Evolutionary conservation across 2,888 invertebrate genomes (phyloP).

Genomic region (Eutolmus rufibarbis): DNA sequence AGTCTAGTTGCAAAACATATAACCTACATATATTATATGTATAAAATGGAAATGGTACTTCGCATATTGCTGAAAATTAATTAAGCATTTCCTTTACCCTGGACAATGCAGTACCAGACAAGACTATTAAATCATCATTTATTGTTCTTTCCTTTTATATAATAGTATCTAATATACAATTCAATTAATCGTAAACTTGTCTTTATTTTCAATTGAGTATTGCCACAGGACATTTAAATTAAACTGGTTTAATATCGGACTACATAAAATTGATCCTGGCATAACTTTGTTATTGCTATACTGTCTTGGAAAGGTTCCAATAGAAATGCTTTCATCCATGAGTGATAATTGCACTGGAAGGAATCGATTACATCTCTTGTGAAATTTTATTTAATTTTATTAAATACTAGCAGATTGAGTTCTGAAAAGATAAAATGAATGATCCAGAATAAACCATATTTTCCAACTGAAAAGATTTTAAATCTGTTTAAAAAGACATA

Average conservation of each 20-base stretch:
- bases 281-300: neutral
- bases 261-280: neutral
- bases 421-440: neutral
- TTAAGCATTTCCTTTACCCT: neutral
- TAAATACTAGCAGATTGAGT: neutral
- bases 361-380: neutral
- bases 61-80: neutral
- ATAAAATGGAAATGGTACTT: neutral
- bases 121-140: neutral
- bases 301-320: neutral
- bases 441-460: neutral
- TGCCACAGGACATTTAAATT: neutral
- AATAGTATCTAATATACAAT: neutral
- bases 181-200: neutral
- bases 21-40: too few species aligned
- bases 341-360: neutral
- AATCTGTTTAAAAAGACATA: neutral
- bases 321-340: neutral
- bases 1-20: neutral
- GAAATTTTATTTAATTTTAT: neutral
- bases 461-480: neutral
- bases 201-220: neutral
- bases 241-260: neutral
- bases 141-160: neutral
- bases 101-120: neutral